Evolutionary conservation across 2,113 vertebrate genomes (phyloP).

Genomic region (Dicaeum eximium): DNA sequence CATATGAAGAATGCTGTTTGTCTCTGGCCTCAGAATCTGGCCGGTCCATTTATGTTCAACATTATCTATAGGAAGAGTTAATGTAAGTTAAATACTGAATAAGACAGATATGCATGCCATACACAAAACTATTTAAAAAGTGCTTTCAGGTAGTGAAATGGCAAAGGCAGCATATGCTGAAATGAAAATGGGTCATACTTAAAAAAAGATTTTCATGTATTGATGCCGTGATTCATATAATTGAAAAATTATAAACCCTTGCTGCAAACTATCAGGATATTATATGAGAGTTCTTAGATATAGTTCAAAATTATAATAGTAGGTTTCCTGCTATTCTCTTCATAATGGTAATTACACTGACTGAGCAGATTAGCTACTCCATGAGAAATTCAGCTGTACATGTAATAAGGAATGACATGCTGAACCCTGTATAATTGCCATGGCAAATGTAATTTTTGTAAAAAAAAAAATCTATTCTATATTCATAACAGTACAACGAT

Average conservation of each 20-base stretch:
- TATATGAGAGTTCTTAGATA: background rate
- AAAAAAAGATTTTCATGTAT: background rate
- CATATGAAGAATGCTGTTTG: background rate
- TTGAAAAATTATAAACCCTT: background rate
- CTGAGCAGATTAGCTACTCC: background rate
- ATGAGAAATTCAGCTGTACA: background rate
- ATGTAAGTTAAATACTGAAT: background rate
- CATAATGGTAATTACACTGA: background rate
- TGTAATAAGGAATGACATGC: background rate
- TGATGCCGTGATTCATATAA: background rate
- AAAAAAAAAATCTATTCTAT: constrained; percentile 9
- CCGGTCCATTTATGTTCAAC: background rate
- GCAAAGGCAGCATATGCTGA: background rate
- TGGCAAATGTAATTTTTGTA: background rate
- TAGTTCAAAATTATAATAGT: background rate
- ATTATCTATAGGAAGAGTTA: background rate
- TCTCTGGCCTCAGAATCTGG: background rate
- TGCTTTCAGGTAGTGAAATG: background rate
- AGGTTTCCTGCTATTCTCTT: background rate
- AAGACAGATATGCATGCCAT: background rate
- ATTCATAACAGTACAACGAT: background rate
- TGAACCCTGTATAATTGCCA: background rate
- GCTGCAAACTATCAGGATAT: background rate
- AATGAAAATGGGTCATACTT: background rate
- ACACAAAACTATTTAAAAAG: background rate